These are phyloP conservation scores for Entosphenus tridentatus DNA, from an alignment of 2,113 vertebrate genomes.

Conservation along the genomic window DNA sequence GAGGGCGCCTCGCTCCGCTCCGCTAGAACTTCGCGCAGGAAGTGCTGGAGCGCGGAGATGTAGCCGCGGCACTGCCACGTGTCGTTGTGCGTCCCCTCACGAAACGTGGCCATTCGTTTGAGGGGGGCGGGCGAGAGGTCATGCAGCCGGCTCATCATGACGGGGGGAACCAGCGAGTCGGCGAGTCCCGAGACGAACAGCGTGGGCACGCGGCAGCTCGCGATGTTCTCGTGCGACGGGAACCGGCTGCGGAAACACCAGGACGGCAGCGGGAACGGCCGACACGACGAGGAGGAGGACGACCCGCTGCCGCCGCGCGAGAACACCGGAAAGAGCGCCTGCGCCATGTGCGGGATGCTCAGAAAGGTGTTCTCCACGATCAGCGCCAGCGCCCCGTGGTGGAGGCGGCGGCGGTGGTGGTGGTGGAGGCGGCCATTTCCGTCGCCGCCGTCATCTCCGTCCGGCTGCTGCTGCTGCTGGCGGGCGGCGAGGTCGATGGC, in stretches of 20 bases:
- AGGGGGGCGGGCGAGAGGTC: conserved; percentile 87
- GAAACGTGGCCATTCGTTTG: conserved; percentile 87
- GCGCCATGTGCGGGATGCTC: conserved; percentile 95
- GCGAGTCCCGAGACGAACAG: conserved; percentile 90
- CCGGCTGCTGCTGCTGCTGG: conserved; percentile 43
- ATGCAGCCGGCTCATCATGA: conserved; percentile 98
- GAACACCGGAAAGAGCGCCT: conserved; percentile 84
- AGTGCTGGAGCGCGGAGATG: conserved; percentile 80
- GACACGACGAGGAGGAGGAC: too few species aligned
- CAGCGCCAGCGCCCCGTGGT: conserved; percentile 36
- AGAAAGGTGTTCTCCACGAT: conserved; percentile 95
- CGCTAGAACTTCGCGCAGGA: conserved; percentile 76
- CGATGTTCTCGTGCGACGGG: conserved; percentile 69
- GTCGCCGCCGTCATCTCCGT: too few species aligned
- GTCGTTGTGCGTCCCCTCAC: conserved; percentile 92
- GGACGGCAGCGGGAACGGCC: conserved; percentile 39
- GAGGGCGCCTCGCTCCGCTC: conserved; percentile 18
- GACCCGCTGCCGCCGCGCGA: conserved; percentile 33
- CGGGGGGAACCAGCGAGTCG: conserved; percentile 86
- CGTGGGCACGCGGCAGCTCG: conserved; percentile 81
- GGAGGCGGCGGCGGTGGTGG: background rate
- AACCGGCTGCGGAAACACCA: conserved; percentile 99
- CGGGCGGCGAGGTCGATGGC: conserved; percentile 71
- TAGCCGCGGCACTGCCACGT: conserved; percentile 99
- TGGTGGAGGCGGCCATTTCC: too few species aligned